Base-by-base conservation (phyloP, 2,797 vertebrate genomes). In the Xiphorhynchus erythropygius region DNA sequence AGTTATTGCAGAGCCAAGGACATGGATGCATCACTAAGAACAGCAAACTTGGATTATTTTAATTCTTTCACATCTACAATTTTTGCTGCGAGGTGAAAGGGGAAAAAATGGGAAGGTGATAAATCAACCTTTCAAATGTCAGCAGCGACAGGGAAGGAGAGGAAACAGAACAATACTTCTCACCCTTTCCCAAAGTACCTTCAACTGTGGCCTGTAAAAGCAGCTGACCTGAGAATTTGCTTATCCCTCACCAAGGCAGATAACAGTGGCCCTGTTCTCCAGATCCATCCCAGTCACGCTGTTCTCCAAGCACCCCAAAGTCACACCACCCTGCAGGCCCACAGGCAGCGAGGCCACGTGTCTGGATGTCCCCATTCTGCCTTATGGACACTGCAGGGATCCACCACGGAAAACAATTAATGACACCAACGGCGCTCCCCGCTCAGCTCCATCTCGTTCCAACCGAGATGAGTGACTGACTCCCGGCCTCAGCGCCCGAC, bases 291-390 rank as follows among this genome's bases (percentile, higher is more conserved):
- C 8, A 23, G 39, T 23, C 28, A 42, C 39, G 5, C 39, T 7
- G 39, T 23, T 42, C 60, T n/a, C 30, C 32, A 13, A 17, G 41
- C 62, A 24, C 41, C 42, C 59, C 39, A 8, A 63, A n/a, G 41
- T 5, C 62, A n/a, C 21, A 5, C 30, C 41, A 44, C 42, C 30
- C 62, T 32, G 30, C 22, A 0, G 8, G 39, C 23, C n/a, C 63
- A 41, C 17, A 5, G 56, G 42, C 47, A 81, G 68, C 7, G 4
- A 53, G 18, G 67, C 71, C 52, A 16, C 1, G 3, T 11, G n/a
- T n/a, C 33, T 14, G 0, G 1, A 44, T 30, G 9, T 11, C 23
- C 35, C n/a, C 1, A 1, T 24, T 42, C 13, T 9, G 5, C 57
- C 68, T 39, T 5, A 68, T 0, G 0, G 65, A 44, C 1, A 7